Conservation (phyloP, 2,888 invertebrate genomes). For the Fissipunctia ypsillon region DNA sequence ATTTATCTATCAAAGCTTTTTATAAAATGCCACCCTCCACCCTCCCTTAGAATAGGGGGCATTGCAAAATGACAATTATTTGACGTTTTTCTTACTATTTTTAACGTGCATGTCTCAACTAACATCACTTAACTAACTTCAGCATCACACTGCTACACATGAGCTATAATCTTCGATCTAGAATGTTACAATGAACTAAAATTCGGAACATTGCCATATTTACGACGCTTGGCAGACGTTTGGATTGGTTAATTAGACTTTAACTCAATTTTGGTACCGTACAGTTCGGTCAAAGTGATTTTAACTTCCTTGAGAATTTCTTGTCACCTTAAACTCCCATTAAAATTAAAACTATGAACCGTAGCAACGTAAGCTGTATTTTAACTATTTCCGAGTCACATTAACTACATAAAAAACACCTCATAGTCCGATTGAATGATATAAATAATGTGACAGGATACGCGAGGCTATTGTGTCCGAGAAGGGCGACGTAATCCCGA, state of each 20-base stretch:
- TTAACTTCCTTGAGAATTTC: slow-evolving; percentile 10
- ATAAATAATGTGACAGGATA: slow-evolving; percentile 38
- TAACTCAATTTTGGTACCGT: slow-evolving; percentile 17
- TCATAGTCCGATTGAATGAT: slow-evolving; percentile 15
- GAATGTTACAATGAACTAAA: slow-evolving; percentile 15
- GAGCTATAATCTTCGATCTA: slow-evolving; percentile 8
- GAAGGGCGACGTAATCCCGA: slow-evolving; percentile 19
- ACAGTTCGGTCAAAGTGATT: slow-evolving; percentile 26
- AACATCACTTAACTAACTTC: background rate
- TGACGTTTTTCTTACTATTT: background rate
- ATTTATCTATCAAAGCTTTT: slow-evolving; percentile 5
- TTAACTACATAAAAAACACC: slow-evolving; percentile 24
- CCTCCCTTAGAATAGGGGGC: background rate
- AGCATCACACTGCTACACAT: slow-evolving; percentile 5
- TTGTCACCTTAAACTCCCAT: slow-evolving; percentile 10
- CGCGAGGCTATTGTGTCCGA: slow-evolving; percentile 34
- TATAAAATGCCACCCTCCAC: background rate
- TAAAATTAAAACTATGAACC: slow-evolving; percentile 15
- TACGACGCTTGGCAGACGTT: slow-evolving; percentile 20
- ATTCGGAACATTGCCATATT: slow-evolving; percentile 2
- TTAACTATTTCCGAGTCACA: slow-evolving; percentile 14
- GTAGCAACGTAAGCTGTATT: background rate
- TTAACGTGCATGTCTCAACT: background rate
- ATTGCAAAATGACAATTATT: background rate
- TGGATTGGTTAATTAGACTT: slow-evolving; percentile 25